Percentiles rank a stretch among this genome's conserved stretches.
phyloP scores from a whole-genome alignment of 2,113 vertebrate species.

The Ranitomeya imitator region DNA sequence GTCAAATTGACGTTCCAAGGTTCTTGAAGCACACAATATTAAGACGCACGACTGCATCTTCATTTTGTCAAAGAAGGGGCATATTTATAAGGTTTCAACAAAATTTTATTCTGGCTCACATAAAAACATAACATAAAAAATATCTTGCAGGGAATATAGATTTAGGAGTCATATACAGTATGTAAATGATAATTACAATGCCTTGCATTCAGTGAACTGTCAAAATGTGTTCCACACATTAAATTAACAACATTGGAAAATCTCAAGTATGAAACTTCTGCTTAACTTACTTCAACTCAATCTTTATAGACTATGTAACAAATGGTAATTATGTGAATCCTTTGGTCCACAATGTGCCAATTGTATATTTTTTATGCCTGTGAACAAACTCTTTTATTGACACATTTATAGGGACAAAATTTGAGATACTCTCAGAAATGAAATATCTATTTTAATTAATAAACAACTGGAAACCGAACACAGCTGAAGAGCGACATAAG shows the following conservation, averaged over 20 bases:
- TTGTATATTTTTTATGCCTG: neutral
- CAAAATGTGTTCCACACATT: constrained; percentile 26
- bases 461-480: too few relatives aligned
- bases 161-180: constrained; percentile 15
- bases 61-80: neutral
- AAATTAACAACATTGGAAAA: constrained; percentile 13
- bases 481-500: too few relatives aligned
- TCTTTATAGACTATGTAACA: constrained; percentile 11
- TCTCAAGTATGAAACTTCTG: constrained; percentile 19
- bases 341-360: neutral
- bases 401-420: neutral
- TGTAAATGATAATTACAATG: neutral
- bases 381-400: neutral
- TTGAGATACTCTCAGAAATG: neutral
- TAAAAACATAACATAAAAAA: neutral
- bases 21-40: neutral
- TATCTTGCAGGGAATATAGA: neutral
- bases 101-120: neutral
- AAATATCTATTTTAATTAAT: too few relatives aligned
- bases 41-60: neutral
- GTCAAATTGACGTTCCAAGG: constrained; percentile 2
- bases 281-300: constrained; percentile 8
- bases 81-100: neutral
- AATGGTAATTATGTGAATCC: constrained; percentile 17
- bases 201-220: neutral